Base-by-base conservation (phyloP, 2,113 vertebrate species). In the Eretmochelys imbricata region DNA sequence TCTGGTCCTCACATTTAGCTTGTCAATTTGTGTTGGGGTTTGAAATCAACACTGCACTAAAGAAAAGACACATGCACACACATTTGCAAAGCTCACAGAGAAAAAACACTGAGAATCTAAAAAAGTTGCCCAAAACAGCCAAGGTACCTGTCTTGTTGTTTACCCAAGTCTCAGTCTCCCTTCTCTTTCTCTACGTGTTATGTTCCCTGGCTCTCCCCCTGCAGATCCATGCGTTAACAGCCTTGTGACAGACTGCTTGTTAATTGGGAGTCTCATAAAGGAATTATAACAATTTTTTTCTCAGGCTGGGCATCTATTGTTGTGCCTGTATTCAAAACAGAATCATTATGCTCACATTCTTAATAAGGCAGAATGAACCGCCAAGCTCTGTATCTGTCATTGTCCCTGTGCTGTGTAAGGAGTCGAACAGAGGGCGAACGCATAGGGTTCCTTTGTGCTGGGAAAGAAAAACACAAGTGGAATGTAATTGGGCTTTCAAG, bases 401-500 rank as follows among this genome's bases (percentile, higher is more conserved):
- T 22, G 65, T 79, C 84, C 82, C 55, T 85, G 80, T 46, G 48
- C 6, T 51, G 38, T 82, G 82, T 24, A 72, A 69, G 13, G 82
- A 62, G 59, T 81, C 69, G 78, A 89, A 80, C 59, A 50, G 62
- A 8, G 57, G 69, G 75, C 27, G 78, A 89, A 82, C 78, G 20
- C 84, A 82, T 85, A 93, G 48, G 87, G 59, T 82, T 93, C 53
- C 65, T 85, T 93, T 89, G 87, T 93, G 91, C 53, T 53, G 42
- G 48, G 87, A 59, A 85, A 69, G 50, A 81, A 85, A 75, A 88
- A 89, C 83, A 85, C 87, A 51, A 84, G 87, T 80, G 87, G 87
- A 89, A 89, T 93, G 91, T 93, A 92, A 92, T 92, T 92, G 91
- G 91, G 78, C 83, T 89, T 88, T 93, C 87, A 82, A 85, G 78